Evolutionary conservation across 2,888 invertebrate genomes (phyloP), one percentile per base, ranked within the genome.

Genomic region (Dinocampus coccinellae): DNA sequence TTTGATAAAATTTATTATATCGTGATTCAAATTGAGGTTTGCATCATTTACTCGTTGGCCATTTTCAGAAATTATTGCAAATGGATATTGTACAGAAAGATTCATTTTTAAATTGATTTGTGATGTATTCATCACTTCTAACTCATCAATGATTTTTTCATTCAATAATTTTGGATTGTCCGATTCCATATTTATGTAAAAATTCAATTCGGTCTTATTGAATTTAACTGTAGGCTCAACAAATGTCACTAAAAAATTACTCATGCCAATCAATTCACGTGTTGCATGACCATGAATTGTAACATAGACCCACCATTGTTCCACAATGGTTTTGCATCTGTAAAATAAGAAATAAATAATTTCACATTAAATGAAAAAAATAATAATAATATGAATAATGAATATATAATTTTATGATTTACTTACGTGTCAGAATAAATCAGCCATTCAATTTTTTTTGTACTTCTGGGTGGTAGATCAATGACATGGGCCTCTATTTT

Each of bases 281-380:
- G 90, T 90, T 65, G 89, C 89, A 3, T 89, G 87, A 3, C 90
- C 90, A 60, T 90, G 90, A 2, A 90, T 88, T 57, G 89, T 87
- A 13, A 90, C 91, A 62, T 90, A 88, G 73, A 92, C 88, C 82
- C 90, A 91, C 89, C 91, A 91, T 78, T 88, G 88, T 84, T 92
- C 92, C 69, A 88, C 88, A 0, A 90, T 74, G 1, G 82, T 85
- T 42, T 88, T 84, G 58, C 78, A 80, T 13, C 85, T 85, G 20
- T 16, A 3, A 16, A 47, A 16, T 47, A 16, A 16, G 9, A 47
- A 2, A 7, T 16, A 16, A 7, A 42, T 39, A n/a, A 62, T 55
- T 24, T 7, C 36, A 10, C 39, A 53, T 39, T 39, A 47, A 63
- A 68, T 69, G 20, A 9, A 9, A 33, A 10, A 29, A 26, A 26